A percentile compares a stretch with the other conserved stretches of the same genome.
Conservation (phyloP, 2,113 vertebrate genomes). For the Larimichthys polyactis region DNA sequence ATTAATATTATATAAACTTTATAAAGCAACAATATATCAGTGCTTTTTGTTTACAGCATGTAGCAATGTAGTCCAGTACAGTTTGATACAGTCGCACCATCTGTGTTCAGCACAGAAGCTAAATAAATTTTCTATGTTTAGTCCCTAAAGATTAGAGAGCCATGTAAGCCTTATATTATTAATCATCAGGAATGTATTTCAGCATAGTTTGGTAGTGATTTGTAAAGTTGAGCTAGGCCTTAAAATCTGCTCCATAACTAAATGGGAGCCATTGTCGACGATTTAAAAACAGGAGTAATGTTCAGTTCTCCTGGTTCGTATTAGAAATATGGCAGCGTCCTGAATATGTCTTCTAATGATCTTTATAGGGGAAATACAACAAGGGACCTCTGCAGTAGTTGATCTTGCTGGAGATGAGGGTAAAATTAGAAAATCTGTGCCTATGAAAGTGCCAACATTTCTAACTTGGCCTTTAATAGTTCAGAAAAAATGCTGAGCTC, state of each 20-base stretch:
- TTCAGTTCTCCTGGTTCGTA: not conserved
- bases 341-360: conserved; percentile 8
- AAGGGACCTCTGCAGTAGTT: not conserved
- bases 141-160: not conserved
- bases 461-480: not conserved
- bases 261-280: not conserved
- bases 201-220: not conserved
- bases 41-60: not conserved
- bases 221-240: not conserved
- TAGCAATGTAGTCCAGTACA: too few relatives aligned
- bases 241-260: not conserved
- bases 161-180: not conserved
- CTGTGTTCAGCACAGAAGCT: not conserved
- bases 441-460: not conserved
- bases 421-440: not conserved
- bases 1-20: not conserved
- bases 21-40: not conserved
- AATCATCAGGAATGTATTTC: conserved; percentile 6
- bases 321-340: not conserved
- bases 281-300: not conserved
- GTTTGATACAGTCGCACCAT: not conserved
- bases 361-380: not conserved
- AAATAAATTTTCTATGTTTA: not conserved
- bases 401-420: not conserved
- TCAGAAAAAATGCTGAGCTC: not conserved